phyloP scores from a whole-genome alignment of 92 coral and sea anemone genomes.

The Porites evermanni region DNA sequence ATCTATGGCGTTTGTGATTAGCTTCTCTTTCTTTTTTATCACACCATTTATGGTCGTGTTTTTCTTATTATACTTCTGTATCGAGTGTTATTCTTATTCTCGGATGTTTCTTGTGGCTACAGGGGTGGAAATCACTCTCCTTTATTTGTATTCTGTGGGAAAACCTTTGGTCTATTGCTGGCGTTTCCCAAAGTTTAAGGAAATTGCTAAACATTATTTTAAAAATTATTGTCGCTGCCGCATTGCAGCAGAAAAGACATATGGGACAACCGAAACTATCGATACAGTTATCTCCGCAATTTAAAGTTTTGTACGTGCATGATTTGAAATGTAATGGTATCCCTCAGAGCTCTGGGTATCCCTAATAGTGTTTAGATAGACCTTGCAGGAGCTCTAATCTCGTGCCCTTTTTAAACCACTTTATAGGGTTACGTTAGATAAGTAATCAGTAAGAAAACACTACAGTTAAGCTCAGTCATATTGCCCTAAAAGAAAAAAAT shows the following conservation, averaged over 20 bases:
- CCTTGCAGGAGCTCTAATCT: no score
- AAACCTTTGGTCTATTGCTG: constrained; percentile 12
- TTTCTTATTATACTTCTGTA: constrained; percentile 8
- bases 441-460: no score
- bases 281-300: neutral
- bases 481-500: no score
- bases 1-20: neutral
- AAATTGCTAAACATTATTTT: neutral
- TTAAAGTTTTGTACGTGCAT: no score
- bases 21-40: neutral
- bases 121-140: neutral
- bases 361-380: no score
- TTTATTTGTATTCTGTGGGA: constrained; percentile 1
- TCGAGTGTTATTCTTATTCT: constrained; percentile 6
- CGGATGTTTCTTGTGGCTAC: neutral
- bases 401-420: no score
- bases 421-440: no score
- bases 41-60: constrained; percentile 2
- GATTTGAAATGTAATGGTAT: no score
- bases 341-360: no score
- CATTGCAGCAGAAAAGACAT: neutral
- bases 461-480: no score
- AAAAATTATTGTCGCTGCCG: neutral
- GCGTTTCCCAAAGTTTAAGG: constrained; percentile 13
- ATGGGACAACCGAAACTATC: neutral